These are phyloP conservation scores for Psittacus erithacus DNA, from an alignment of 2,113 vertebrate species.

Conservation along the genomic window DNA sequence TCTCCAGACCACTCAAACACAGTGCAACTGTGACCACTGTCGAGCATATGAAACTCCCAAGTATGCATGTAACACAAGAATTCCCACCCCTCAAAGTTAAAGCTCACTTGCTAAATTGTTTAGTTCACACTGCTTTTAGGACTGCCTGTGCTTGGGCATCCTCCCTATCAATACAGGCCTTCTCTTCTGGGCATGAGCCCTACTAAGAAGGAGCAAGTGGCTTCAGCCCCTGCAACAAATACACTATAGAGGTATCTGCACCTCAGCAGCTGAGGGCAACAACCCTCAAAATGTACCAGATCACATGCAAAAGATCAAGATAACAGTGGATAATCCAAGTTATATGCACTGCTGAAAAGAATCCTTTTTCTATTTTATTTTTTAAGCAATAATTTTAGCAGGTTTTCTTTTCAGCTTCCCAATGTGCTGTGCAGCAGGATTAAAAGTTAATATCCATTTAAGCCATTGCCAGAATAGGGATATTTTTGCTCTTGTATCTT, in stretches of 20 bases:
- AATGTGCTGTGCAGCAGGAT: background rate
- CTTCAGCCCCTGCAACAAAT: background rate
- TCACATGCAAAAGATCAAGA: background rate
- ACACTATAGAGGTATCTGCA: background rate
- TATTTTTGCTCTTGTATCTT: constrained; percentile 65
- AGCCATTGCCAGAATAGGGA: background rate
- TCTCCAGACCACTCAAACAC: background rate
- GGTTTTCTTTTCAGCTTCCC: background rate
- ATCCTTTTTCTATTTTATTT: background rate
- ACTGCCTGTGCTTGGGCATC: background rate
- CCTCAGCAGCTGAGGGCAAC: background rate
- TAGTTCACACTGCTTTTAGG: background rate
- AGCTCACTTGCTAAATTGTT: background rate
- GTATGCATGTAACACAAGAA: background rate
- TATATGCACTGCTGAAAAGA: background rate
- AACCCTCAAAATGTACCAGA: background rate
- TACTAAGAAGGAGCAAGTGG: background rate
- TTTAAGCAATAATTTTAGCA: background rate
- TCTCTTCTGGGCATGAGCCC: no score
- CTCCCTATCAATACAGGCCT: fast-evolving
- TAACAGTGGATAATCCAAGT: background rate
- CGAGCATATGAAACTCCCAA: background rate
- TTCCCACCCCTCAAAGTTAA: background rate
- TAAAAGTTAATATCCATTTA: constrained; percentile 31
- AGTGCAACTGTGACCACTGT: background rate